Percentiles rank a stretch among this genome's conserved stretches.
These are phyloP conservation scores for Parasteatoda lunata DNA, from an alignment of 2,888 invertebrate species.

Conservation along the genomic window DNA sequence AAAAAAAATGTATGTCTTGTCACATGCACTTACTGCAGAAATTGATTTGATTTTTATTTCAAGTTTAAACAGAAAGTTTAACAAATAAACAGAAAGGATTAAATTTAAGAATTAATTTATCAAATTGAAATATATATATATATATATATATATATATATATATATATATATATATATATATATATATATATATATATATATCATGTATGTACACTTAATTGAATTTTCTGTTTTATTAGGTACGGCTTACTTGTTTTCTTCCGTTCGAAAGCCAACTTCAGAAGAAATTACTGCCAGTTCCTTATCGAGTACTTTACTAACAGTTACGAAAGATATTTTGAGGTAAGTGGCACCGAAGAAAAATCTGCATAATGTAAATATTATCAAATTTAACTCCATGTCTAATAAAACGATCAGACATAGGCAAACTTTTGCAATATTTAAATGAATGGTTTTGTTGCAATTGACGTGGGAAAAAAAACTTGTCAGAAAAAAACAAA, in stretches of 20 bases:
- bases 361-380: no score
- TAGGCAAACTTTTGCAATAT: no score
- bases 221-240: not conserved
- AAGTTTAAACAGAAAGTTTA: no score
- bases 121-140: not conserved
- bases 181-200: constrained; percentile 15
- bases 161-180: constrained; percentile 15
- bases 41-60: no score
- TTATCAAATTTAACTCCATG: no score
- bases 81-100: not conserved
- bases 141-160: constrained; percentile 13
- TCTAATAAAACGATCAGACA: no score
- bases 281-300: constrained; percentile 25
- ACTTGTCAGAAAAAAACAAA: no score
- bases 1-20: no score
- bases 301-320: constrained; percentile 28
- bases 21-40: no score
- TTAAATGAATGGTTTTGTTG: no score
- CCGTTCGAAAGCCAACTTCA: constrained; percentile 18
- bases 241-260: constrained; percentile 17
- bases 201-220: no score
- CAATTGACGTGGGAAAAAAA: no score
- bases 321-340: constrained; percentile 42
- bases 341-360: constrained; percentile 10
- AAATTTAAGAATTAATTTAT: not conserved